Evolutionary conservation across 2,797 vertebrate species (phyloP).

Genomic region (Peromyscus melanophrys): DNA sequence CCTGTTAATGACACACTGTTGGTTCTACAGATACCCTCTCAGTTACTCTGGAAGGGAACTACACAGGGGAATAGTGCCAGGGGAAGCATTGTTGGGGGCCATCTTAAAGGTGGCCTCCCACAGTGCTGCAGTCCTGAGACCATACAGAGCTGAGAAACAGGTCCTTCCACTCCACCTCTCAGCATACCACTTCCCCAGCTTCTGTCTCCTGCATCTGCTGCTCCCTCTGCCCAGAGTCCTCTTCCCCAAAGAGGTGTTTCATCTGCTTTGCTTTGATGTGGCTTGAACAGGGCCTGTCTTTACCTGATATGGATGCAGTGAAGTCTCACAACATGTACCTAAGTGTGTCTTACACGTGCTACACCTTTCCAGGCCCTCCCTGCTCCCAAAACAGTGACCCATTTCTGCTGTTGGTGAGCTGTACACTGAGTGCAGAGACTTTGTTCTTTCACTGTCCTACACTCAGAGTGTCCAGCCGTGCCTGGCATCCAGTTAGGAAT

Average conservation of each 20-base stretch:
- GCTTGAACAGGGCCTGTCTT: background rate
- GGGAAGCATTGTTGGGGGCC: background rate
- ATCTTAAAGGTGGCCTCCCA: background rate
- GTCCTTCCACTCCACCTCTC: background rate
- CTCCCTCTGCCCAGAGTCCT: background rate
- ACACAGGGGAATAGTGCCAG: background rate
- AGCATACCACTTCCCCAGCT: background rate
- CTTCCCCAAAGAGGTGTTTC: background rate
- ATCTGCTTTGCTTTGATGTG: background rate
- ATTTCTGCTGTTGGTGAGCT: background rate
- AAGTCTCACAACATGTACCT: background rate
- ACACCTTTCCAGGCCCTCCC: background rate
- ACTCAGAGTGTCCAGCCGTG: background rate
- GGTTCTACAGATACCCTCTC: background rate
- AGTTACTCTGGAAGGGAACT: background rate
- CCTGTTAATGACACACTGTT: background rate
- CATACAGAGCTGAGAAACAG: background rate
- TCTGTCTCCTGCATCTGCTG: background rate
- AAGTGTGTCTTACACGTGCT: background rate
- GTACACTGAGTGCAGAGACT: no score
- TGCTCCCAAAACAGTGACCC: background rate
- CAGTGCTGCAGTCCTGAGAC: background rate
- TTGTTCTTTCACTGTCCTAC: background rate
- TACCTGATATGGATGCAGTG: background rate
- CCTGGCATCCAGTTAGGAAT: background rate